Percentiles rank a stretch among this genome's conserved stretches.
These are phyloP conservation scores for Wiebesia pumilae DNA, from an alignment of 1,140 invertebrate genomes.

Conservation along the genomic window DNA sequence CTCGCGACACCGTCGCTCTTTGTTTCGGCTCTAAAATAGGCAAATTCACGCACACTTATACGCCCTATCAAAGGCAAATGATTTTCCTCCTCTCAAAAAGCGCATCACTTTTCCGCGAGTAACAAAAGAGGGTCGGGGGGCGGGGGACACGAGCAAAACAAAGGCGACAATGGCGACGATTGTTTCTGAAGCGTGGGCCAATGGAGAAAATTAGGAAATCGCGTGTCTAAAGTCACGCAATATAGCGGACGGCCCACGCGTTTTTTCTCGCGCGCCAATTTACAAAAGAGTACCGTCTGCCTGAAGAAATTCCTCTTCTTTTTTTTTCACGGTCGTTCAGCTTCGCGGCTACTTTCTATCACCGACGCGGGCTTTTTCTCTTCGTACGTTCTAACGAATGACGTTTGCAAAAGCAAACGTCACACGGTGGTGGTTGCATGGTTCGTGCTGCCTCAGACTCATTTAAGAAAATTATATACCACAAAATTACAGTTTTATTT, in stretches of 20 bases:
- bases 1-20: too few species aligned
- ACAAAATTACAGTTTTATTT: too few species aligned
- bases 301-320: too few species aligned
- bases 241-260: not conserved
- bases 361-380: not conserved
- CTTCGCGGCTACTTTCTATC: not conserved
- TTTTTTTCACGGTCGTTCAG: not conserved
- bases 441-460: too few species aligned
- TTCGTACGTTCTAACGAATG: not conserved
- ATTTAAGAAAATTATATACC: too few species aligned
- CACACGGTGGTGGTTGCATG: too few species aligned
- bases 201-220: not conserved
- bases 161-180: conserved; percentile 36
- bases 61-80: not conserved
- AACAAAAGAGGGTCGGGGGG: not conserved
- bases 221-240: not conserved
- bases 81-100: not conserved
- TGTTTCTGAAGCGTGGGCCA: conserved; percentile 49
- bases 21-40: not conserved
- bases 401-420: not conserved
- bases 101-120: not conserved
- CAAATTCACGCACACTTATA: not conserved
- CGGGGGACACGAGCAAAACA: not conserved
- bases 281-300: not conserved
- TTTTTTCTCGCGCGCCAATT: not conserved